Conservation (phyloP, 1,140 invertebrate genomes). For the Pogonomyrmex californicus region DNA sequence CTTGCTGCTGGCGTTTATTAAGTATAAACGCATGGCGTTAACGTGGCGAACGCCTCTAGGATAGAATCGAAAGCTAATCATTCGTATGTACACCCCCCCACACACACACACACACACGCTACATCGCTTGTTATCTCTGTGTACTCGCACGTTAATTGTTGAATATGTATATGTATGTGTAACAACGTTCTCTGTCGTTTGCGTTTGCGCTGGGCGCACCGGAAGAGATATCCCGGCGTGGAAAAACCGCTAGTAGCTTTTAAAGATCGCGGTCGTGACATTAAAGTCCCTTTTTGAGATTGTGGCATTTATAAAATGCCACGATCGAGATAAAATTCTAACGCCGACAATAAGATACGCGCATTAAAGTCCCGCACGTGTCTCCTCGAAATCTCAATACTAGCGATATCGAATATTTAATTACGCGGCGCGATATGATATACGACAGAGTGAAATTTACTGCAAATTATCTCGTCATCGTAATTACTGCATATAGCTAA, state of each 20-base stretch:
- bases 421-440: neutral
- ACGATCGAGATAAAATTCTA: conserved; percentile 32
- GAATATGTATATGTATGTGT: conserved; percentile 55
- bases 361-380: conserved; percentile 9
- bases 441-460: conserved; percentile 5
- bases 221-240: conserved; percentile 12
- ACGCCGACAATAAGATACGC: neutral
- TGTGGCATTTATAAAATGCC: conserved; percentile 1
- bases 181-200: conserved; percentile 7
- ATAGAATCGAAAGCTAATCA: conserved; percentile 60
- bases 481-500: neutral
- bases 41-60: neutral
- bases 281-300: conserved; percentile 27
- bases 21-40: conserved; percentile 25
- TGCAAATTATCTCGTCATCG: conserved; percentile 18
- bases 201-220: neutral
- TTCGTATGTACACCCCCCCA: conserved; percentile 33
- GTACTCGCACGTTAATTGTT: conserved; percentile 41
- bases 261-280: conserved; percentile 32
- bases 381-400: neutral
- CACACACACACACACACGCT: neutral
- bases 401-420: conserved; percentile 28
- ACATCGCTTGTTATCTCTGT: conserved; percentile 52
- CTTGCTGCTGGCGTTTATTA: conserved; percentile 36
- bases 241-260: conserved; percentile 32